Conservation (phyloP, 2,888 invertebrate genomes). For the Ennomos erosarius region DNA sequence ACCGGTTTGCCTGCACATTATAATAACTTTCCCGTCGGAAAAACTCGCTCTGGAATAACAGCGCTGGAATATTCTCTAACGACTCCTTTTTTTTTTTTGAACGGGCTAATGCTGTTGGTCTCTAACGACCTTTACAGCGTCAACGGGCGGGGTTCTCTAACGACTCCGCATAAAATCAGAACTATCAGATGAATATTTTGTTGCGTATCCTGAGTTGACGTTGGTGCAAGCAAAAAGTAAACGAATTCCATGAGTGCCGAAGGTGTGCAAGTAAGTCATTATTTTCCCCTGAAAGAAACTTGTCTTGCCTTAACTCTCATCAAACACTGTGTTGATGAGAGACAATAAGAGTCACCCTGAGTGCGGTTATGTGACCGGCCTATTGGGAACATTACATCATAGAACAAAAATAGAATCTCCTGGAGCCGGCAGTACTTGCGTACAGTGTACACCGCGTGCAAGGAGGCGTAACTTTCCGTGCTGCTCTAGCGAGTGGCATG, state of each 20-base stretch:
- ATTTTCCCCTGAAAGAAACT: slow-evolving; percentile 38
- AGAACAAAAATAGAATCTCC: slow-evolving; percentile 80
- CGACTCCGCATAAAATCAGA: slow-evolving; percentile 50
- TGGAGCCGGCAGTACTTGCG: slow-evolving; percentile 71
- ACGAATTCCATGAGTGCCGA: slow-evolving; percentile 37
- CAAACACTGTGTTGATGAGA: slow-evolving; percentile 38
- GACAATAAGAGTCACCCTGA: slow-evolving; percentile 56
- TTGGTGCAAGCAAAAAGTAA: slow-evolving; percentile 41
- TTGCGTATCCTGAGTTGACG: slow-evolving; percentile 18
- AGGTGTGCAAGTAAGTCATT: slow-evolving; percentile 39
- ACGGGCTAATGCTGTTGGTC: no score
- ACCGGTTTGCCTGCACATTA: slow-evolving; percentile 65
- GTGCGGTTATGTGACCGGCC: slow-evolving; percentile 61
- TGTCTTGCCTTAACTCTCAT: slow-evolving; percentile 50
- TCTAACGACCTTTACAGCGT: no score
- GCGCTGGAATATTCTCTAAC: slow-evolving; percentile 52
- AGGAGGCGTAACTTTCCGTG: slow-evolving; percentile 71
- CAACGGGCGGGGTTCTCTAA: no score
- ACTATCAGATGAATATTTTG: slow-evolving; percentile 43
- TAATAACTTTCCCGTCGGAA: slow-evolving; percentile 65
- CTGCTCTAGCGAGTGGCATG: slow-evolving; percentile 67
- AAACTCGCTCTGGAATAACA: slow-evolving; percentile 58
- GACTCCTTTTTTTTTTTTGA: no score
- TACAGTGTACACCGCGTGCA: slow-evolving; percentile 69
- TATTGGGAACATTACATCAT: slow-evolving; percentile 76